Base-by-base conservation (phyloP, 2,797 vertebrate species). In the Sus cebifrons region DNA sequence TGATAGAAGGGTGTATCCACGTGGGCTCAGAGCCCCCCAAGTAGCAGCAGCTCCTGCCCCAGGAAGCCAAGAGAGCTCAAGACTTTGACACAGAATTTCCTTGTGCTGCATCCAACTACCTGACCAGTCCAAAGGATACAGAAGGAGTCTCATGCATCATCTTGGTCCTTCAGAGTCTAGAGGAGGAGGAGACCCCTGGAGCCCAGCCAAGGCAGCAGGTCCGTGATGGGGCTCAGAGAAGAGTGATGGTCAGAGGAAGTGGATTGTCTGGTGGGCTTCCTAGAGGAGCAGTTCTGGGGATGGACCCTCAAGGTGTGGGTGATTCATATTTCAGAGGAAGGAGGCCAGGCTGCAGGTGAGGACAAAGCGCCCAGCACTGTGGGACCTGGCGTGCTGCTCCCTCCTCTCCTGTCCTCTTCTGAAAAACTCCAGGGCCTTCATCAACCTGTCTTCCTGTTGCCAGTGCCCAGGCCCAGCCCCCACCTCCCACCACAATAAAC, bases 1-100 rank as follows among this genome's bases (percentile, higher is more conserved):
- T 44, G 44, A 9, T 2, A 10, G 23, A 70, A 7, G 5, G 6
- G 20, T 23, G 36, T 0, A 1, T 78, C 73, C 5, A 6, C 14
- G 44, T 0, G 2, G 25, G n/a, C 54, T 71, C 49, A n/a, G 56
- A 21, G 36, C 36, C 44, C 6, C 15, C 17, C n/a, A 10, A 5
- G 9, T 18, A 58, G 11, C 17, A n/a, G 70, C 64, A 52, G 27
- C 18, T 16, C 16, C 17, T 8, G 88, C 64, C 68, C 65, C 20
- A 32, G 71, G 65, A 87, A 74, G 27, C 74, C 9, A 10, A 49
- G 44, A 49, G 6, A 49, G 44, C 44, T 49, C 44, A 49, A 49
- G 44, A 49, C 44, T 75, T 21, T 62, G 8, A 70, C 5, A 2
- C 6, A 1, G 3, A 58, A 64, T 67, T 40, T 56, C 49, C 8